Conservation (phyloP, 1,140 invertebrate species). For the Parapsyche elsis region DNA sequence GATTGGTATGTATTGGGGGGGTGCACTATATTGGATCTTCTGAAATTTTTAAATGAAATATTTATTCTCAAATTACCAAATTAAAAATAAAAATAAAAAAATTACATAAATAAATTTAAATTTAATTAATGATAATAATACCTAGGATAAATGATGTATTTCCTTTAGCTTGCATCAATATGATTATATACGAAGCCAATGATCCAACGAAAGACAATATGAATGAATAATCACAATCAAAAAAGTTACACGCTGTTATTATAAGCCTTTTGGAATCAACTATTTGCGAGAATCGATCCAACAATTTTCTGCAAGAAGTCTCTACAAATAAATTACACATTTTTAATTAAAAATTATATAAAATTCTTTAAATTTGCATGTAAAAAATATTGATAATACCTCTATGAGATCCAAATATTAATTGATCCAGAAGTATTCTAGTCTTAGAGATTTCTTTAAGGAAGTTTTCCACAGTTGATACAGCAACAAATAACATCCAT, state of each 20-base stretch:
- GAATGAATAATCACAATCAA: slow-evolving; percentile 34
- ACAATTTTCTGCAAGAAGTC: not conserved
- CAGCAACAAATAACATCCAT: not conserved
- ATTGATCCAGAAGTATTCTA: not conserved
- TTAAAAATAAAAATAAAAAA: too few species aligned
- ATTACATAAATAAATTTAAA: too few species aligned
- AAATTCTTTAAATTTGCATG: not conserved
- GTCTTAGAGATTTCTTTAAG: too few species aligned
- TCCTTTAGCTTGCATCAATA: slow-evolving; percentile 24
- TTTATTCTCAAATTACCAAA: too few species aligned
- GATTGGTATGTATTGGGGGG: too few species aligned
- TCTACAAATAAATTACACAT: not conserved
- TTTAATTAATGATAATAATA: not conserved
- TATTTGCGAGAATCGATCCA: slow-evolving; percentile 17
- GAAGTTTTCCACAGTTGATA: not conserved
- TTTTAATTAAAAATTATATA: not conserved
- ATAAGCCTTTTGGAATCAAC: not conserved
- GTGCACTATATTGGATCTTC: too few species aligned
- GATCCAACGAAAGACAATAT: not conserved
- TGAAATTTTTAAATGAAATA: too few species aligned
- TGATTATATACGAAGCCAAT: slow-evolving; percentile 21
- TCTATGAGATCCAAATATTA: not conserved
- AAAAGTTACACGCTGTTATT: slow-evolving; percentile 41
- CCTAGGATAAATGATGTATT: not conserved
- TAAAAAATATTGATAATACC: not conserved